These are phyloP conservation scores for Syngnathoides biaculeatus DNA, from an alignment of 2,113 vertebrate species.

Conservation along the genomic window DNA sequence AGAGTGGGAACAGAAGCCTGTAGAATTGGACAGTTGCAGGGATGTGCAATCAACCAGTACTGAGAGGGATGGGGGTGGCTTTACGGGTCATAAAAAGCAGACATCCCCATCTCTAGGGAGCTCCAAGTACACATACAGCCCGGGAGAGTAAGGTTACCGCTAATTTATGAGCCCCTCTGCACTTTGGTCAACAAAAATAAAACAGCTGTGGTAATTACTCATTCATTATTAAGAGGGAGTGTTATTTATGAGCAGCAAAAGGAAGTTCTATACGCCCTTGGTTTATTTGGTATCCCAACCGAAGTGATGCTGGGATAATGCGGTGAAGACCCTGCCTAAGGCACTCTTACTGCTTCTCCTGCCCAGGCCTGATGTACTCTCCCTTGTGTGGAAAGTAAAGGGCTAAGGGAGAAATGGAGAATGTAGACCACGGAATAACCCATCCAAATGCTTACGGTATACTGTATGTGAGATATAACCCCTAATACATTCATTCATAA, in stretches of 20 bases:
- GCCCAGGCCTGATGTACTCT: conserved; percentile 49
- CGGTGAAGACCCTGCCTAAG: conserved; percentile 69
- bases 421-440: conserved; percentile 17
- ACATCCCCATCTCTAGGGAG: conserved; percentile 42
- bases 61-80: conserved; percentile 13
- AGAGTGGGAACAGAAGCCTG: conserved; percentile 18
- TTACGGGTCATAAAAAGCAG: conserved; percentile 51
- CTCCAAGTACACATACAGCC: conserved; percentile 29
- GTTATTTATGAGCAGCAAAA: conserved; percentile 76
- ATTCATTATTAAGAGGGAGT: conserved; percentile 76
- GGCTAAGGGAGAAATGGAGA: conserved; percentile 39
- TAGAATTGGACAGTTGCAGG: conserved; percentile 14
- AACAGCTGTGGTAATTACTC: conserved; percentile 74
- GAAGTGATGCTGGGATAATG: conserved; percentile 61
- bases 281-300: conserved; percentile 62
- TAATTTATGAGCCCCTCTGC: conserved; percentile 65
- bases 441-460: background rate
- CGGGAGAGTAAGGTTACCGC: conserved; percentile 37
- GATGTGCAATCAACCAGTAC: conserved; percentile 3
- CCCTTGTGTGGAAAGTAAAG: conserved; percentile 57
- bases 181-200: conserved; percentile 70
- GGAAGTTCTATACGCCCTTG: conserved; percentile 49
- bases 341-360: conserved; percentile 62
- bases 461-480: conserved; percentile 5
- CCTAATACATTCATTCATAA: conserved; percentile 5